Evolutionary conservation across 2,113 vertebrate species (phyloP).

Genomic region (Serinus canaria): DNA sequence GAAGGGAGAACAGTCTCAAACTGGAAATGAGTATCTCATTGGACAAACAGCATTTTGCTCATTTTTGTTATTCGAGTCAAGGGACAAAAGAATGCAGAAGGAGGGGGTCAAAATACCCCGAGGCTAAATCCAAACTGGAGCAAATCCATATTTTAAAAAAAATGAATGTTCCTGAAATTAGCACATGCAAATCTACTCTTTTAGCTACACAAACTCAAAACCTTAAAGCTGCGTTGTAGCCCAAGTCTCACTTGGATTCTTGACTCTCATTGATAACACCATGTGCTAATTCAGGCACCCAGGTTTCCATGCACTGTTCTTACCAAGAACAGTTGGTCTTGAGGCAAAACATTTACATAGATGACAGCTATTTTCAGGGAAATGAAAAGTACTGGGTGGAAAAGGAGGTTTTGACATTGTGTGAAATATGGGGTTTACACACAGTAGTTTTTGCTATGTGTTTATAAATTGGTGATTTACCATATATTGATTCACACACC

Average conservation of each 20-base stretch:
- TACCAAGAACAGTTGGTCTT: slow-evolving; percentile 54
- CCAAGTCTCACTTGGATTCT: neutral
- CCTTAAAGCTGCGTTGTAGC: neutral
- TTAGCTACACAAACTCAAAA: neutral
- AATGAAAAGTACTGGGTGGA: slow-evolving; percentile 47
- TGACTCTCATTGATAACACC: slow-evolving; percentile 34
- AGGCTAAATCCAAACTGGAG: slow-evolving; percentile 12
- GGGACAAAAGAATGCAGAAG: neutral
- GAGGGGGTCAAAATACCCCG: slow-evolving; percentile 15
- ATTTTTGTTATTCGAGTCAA: slow-evolving; percentile 7
- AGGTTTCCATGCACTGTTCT: neutral
- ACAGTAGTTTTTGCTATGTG: slow-evolving; percentile 35
- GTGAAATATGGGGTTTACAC: slow-evolving; percentile 44
- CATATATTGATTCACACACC: slow-evolving; percentile 36
- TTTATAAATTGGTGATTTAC: slow-evolving; percentile 43
- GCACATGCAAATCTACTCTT: neutral
- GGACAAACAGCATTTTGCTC: neutral
- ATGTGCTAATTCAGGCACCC: slow-evolving; percentile 32
- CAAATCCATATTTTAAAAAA: neutral
- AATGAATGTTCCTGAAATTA: neutral
- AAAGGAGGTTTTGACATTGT: slow-evolving; percentile 24
- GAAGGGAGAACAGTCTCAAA: neutral
- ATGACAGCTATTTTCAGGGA: slow-evolving; percentile 51
- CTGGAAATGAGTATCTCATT: neutral
- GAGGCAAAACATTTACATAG: slow-evolving; percentile 56